These are phyloP conservation scores for Donacobius atricapilla DNA, from an alignment of 2,113 vertebrate species.

Conservation along the genomic window DNA sequence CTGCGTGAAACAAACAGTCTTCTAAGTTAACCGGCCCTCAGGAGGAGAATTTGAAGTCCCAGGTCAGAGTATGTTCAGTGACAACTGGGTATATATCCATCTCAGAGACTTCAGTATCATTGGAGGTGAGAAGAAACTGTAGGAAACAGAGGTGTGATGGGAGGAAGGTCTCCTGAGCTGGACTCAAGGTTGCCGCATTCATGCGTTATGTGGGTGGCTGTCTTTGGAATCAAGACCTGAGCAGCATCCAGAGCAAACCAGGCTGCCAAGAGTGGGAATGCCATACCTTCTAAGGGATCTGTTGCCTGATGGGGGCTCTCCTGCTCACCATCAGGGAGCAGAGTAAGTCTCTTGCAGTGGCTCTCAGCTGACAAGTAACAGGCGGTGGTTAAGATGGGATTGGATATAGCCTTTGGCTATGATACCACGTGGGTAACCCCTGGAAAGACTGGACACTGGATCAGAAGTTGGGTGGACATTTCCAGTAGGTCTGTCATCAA, in stretches of 20 bases:
- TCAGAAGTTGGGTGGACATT: background rate
- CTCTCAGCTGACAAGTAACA: background rate
- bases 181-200: background rate
- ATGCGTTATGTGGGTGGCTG: accelerated
- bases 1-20: background rate
- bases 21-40: background rate
- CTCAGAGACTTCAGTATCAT: background rate
- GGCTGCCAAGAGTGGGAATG: background rate
- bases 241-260: background rate
- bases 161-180: background rate
- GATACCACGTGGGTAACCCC: background rate
- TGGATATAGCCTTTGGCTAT: background rate
- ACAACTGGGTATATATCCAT: background rate
- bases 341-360: background rate
- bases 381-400: background rate
- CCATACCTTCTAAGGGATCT: background rate
- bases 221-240: background rate
- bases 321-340: background rate
- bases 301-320: background rate
- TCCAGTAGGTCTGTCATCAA: background rate
- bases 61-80: background rate
- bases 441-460: background rate
- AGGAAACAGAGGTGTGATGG: background rate
- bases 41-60: background rate
- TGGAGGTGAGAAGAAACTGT: background rate